A percentile compares a stretch with the other conserved stretches of the same genome.
phyloP scores from a whole-genome alignment of 1,140 invertebrate species.

The Zaprionus africanus region DNA sequence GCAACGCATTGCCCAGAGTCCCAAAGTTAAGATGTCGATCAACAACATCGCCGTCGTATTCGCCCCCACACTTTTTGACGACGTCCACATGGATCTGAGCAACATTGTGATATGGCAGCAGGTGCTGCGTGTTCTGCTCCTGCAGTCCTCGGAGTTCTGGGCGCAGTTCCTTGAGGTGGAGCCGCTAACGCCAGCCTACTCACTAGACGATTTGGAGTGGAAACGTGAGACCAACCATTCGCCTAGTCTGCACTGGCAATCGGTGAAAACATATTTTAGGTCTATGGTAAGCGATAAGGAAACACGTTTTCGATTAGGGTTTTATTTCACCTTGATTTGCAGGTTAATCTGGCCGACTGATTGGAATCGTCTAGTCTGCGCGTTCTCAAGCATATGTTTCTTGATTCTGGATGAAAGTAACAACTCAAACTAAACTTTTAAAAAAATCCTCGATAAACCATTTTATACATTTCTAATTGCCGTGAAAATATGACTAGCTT shows the following conservation, averaged over 20 bases:
- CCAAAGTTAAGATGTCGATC: conserved; percentile 91
- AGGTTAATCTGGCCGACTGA: conserved; percentile 41
- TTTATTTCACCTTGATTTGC: not conserved
- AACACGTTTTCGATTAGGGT: not conserved
- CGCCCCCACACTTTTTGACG: conserved; percentile 90
- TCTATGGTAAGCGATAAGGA: conserved; percentile 54
- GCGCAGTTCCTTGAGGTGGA: conserved; percentile 65
- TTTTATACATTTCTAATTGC: no score
- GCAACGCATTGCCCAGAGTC: conserved; percentile 88
- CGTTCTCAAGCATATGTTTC: not conserved
- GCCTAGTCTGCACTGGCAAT: conserved; percentile 50
- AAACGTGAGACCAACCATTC: conserved; percentile 41
- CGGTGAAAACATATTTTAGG: conserved; percentile 68
- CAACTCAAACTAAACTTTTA: no score
- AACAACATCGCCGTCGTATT: conserved; percentile 92
- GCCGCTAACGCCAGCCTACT: conserved; percentile 19
- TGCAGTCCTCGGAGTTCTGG: conserved; percentile 59
- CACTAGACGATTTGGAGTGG: conserved; percentile 46
- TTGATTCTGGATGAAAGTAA: not conserved
- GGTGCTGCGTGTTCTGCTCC: conserved; percentile 48
- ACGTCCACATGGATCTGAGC: conserved; percentile 84
- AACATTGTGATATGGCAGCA: conserved; percentile 63
- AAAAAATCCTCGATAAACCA: no score
- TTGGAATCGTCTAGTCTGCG: not conserved
- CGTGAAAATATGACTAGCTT: no score